Conservation (phyloP, 1,140 invertebrate species). For the Drosophila seguyi region DNA sequence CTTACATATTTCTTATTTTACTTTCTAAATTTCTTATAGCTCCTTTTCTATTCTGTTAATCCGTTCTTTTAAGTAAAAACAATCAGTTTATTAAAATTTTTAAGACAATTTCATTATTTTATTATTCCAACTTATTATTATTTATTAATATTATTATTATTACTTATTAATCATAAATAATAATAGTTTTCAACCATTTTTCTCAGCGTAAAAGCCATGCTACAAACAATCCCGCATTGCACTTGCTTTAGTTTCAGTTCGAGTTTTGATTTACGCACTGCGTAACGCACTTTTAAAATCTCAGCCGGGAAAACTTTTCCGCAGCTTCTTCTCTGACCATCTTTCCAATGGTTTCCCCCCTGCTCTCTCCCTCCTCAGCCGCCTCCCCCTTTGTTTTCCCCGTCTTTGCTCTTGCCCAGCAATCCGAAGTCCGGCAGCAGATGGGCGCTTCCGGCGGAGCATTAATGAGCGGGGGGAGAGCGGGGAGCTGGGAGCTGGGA, state of each 20-base stretch:
- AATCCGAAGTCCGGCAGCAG: slow-evolving; percentile 36
- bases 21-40: too few species aligned
- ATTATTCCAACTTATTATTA: too few species aligned
- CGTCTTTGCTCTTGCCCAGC: not conserved
- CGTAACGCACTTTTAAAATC: slow-evolving; percentile 52
- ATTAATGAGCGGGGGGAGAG: slow-evolving; percentile 33
- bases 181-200: not conserved
- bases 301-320: slow-evolving; percentile 25
- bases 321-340: slow-evolving; percentile 27
- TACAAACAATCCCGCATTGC: slow-evolving; percentile 25
- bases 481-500: not conserved
- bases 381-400: not conserved
- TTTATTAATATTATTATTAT: too few species aligned
- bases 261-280: slow-evolving; percentile 48
- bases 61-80: too few species aligned
- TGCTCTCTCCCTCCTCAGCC: not conserved
- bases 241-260: slow-evolving; percentile 36
- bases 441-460: slow-evolving; percentile 48
- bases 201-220: slow-evolving; percentile 6
- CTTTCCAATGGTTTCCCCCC: not conserved
- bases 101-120: too few species aligned
- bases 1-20: too few species aligned
- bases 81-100: too few species aligned
- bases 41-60: too few species aligned
- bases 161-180: too few species aligned